Evolutionary conservation across 2,113 vertebrate species (phyloP).

Genomic region (Campylorhamphus procurvoides): DNA sequence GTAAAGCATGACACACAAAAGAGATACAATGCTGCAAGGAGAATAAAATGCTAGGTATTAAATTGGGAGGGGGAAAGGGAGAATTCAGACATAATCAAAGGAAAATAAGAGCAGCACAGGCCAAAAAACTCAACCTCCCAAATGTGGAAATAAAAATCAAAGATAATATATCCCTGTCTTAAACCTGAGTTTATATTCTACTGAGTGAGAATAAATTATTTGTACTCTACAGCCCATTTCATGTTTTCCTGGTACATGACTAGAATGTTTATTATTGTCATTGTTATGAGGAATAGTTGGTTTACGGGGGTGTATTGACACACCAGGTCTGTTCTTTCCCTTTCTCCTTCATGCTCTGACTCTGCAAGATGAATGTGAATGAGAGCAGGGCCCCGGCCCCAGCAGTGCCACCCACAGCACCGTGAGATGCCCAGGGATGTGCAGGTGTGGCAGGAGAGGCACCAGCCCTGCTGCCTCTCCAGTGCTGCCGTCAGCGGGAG

Average conservation of each 20-base stretch:
- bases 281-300: background rate
- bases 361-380: background rate
- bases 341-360: background rate
- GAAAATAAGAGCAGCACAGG: background rate
- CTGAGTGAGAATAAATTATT: background rate
- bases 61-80: background rate
- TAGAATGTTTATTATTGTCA: background rate
- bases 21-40: background rate
- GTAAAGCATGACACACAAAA: background rate
- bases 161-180: background rate
- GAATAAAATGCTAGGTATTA: background rate
- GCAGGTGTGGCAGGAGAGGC: background rate
- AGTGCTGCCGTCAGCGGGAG: accelerated
- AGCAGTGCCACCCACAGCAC: background rate
- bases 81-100: background rate
- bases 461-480: background rate
- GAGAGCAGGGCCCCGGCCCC: background rate
- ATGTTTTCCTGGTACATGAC: background rate
- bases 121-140: background rate
- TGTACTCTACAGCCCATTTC: background rate
- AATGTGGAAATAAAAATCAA: background rate
- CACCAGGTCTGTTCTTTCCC: background rate
- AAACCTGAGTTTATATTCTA: background rate
- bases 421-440: accelerated
- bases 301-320: background rate